These are phyloP conservation scores for Penaeus monodon DNA, from an alignment of 2,888 invertebrate species.

Conservation along the genomic window DNA sequence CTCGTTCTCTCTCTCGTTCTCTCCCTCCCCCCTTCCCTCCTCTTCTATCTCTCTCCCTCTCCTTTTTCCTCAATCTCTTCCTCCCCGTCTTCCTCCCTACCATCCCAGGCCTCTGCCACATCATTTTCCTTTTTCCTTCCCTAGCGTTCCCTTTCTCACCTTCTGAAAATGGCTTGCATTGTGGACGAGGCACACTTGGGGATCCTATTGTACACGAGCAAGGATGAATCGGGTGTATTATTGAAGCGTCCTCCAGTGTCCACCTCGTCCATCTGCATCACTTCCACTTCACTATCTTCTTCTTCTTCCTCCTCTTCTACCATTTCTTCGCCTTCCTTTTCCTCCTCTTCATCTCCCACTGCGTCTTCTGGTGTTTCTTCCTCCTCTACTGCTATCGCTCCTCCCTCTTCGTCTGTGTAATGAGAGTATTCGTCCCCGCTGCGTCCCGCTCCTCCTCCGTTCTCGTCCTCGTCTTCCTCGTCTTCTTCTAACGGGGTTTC, in stretches of 20 bases:
- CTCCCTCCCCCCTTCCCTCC: neutral
- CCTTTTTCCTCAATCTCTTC: neutral
- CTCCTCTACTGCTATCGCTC: neutral
- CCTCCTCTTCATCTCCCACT: neutral
- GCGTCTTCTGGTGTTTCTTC: neutral
- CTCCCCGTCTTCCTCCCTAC: too few relatives aligned
- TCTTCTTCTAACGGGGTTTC: too few relatives aligned
- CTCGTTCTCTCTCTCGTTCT: neutral
- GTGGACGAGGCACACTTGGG: slow-evolving; percentile 54
- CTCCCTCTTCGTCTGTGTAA: too few relatives aligned
- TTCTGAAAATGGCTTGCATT: slow-evolving; percentile 44
- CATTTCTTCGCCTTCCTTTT: neutral
- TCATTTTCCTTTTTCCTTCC: neutral
- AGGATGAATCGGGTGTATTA: neutral
- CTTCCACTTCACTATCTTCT: neutral
- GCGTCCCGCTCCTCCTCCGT: too few relatives aligned
- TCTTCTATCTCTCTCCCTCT: neutral
- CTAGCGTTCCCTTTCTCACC: slow-evolving; percentile 9
- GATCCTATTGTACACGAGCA: slow-evolving; percentile 47
- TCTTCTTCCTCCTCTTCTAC: neutral
- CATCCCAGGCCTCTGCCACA: too few relatives aligned
- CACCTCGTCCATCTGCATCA: neutral
- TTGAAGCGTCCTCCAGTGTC: slow-evolving; percentile 27
- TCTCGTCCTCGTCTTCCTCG: too few relatives aligned
- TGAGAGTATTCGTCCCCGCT: too few relatives aligned